Evolutionary conservation across 1,140 invertebrate species (phyloP), one percentile per base, ranked within the genome.

Genomic region (Phortica variegata): DNA sequence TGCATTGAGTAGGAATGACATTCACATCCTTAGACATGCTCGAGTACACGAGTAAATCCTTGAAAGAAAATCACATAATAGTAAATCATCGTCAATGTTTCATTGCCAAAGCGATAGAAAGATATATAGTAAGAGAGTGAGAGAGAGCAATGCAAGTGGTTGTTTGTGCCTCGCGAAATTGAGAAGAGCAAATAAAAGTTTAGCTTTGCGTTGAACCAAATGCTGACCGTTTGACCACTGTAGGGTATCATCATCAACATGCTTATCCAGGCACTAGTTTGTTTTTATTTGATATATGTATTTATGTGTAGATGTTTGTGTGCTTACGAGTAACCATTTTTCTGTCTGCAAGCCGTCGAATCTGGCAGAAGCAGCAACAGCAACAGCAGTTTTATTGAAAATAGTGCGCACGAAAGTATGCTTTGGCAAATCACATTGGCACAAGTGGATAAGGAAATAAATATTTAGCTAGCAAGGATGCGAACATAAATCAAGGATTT

Each of bases 401-500:
- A 26, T 16, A 13, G 33, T 13, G 12, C 33, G 5, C 12, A 8
- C 29, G 29, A 8, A 12, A 21, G 32, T 20, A 40, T 36, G 26
- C 31, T 31, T 26, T 38, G 49, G 33, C 50, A 54, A 66, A 66
- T 68, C 63, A 58, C 58, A 60, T 66, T 63, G 62, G 60, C 68
- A 72, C 60, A 60, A 69, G 60, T 65, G 68, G 63, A 72, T 72
- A 72, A 72, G 68, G 68, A 72, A 68, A 72, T 72, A 72, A 72
- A 72, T 72, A 68, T 68, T 68, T 68, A 65, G 57, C 58, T 61
- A 54, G 57, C 50, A 56, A 63, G 60, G 66, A 71, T 66, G 63
- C 61, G 65, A 56, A 63, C 63, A 72, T 72, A 72, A 72, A 72
- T 72, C 68, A 72, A 72, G 68, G 68, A 72, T 72, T 72, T 72